These are phyloP conservation scores for Phodopus roborovskii DNA, from an alignment of 2,113 vertebrate genomes.

Conservation along the genomic window DNA sequence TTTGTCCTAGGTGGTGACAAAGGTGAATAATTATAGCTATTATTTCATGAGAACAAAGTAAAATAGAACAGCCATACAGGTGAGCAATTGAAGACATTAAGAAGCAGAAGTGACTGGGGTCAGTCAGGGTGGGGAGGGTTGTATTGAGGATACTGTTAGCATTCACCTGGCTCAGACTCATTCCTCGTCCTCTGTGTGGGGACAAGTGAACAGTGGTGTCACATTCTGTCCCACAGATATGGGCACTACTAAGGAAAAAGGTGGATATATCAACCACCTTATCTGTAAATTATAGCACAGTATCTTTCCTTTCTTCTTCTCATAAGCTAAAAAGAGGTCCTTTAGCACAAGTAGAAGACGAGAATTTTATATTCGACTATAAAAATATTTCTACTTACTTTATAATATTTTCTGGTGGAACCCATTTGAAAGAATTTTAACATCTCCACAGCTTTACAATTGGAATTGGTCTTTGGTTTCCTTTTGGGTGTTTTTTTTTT, in stretches of 20 bases:
- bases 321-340: not conserved
- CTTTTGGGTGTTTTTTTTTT: not conserved
- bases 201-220: not conserved
- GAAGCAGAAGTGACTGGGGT: not conserved
- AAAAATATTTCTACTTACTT: not conserved
- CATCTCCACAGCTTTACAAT: no score
- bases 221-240: not conserved
- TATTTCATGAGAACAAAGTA: not conserved
- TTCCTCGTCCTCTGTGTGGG: not conserved
- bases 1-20: not conserved
- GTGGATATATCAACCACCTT: not conserved
- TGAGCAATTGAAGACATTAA: not conserved
- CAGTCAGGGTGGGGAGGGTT: no score
- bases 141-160: not conserved
- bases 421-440: slow-evolving; percentile 30
- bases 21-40: not conserved
- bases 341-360: not conserved
- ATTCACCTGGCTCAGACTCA: not conserved
- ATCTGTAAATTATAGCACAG: not conserved
- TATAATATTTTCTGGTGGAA: not conserved
- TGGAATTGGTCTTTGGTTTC: slow-evolving; percentile 20
- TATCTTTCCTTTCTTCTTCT: not conserved
- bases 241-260: not conserved
- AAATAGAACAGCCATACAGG: not conserved
- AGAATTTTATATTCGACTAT: not conserved